A percentile compares a stretch with the other conserved stretches of the same genome.
Conservation (phyloP, 2,888 invertebrate species). For the Acleris cristana region DNA sequence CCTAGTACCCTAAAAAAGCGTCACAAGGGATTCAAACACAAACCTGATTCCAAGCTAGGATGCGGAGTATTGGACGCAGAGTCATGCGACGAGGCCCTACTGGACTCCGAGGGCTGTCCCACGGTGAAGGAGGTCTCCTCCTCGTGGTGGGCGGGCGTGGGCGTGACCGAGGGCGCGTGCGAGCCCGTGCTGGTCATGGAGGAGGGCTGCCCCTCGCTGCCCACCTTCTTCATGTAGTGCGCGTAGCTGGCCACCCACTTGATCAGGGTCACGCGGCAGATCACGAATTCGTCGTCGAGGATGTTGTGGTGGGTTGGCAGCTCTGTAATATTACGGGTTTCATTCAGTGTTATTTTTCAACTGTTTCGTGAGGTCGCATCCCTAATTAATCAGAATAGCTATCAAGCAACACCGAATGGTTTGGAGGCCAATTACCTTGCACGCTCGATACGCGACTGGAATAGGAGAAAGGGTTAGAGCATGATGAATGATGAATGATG, state of each 20-base stretch:
- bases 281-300: conserved; percentile 86
- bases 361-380: too few relatives aligned
- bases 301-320: conserved; percentile 90
- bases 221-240: conserved; percentile 88
- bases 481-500: too few relatives aligned
- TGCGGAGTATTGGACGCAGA: conserved; percentile 81
- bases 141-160: conserved; percentile 73
- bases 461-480: too few relatives aligned
- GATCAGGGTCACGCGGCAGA: conserved; percentile 93
- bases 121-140: conserved; percentile 79
- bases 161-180: conserved; percentile 67
- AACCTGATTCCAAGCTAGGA: conserved; percentile 86
- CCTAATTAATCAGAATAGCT: too few relatives aligned
- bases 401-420: too few relatives aligned
- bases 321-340: conserved; percentile 71
- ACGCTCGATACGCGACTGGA: too few relatives aligned
- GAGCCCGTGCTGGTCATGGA: conserved; percentile 77
- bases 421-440: too few relatives aligned
- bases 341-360: background rate
- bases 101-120: conserved; percentile 77
- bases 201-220: conserved; percentile 77
- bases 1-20: too few relatives aligned
- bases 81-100: conserved; percentile 79
- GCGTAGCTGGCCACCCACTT: conserved; percentile 95
- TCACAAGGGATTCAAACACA: conserved; percentile 28